These are phyloP conservation scores for Hyppa rectilinea DNA, from an alignment of 2,888 invertebrate genomes.

Conservation along the genomic window DNA sequence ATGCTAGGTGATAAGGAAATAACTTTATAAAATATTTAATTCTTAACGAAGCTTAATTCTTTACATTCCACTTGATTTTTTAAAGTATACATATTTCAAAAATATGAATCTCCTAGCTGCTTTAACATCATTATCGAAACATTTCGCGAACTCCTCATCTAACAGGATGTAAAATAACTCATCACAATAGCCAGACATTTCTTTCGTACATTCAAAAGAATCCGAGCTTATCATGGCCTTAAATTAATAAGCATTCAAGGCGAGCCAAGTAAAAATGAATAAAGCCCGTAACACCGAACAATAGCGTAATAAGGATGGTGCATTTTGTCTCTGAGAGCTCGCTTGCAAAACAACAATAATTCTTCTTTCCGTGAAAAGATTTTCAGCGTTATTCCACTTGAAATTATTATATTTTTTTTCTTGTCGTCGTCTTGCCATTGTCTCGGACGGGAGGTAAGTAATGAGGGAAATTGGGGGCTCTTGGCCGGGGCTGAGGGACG, in stretches of 20 bases:
- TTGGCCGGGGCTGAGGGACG: constrained; percentile 83
- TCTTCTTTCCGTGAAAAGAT: constrained; percentile 90
- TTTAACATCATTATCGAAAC: constrained; percentile 68
- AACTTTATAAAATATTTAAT: constrained; percentile 5
- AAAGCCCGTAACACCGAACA: constrained; percentile 90
- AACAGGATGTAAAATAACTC: constrained; percentile 88
- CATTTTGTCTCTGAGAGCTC: constrained; percentile 90
- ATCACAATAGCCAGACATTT: constrained; percentile 88
- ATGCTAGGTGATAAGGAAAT: constrained; percentile 15
- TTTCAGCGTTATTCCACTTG: constrained; percentile 91
- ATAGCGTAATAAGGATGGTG: constrained; percentile 90
- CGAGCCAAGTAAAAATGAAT: constrained; percentile 91
- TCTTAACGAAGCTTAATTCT: constrained; percentile 1
- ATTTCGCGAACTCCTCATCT: constrained; percentile 68
- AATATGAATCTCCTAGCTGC: constrained; percentile 41
- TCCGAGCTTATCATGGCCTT: constrained; percentile 90
- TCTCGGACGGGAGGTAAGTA: constrained; percentile 90
- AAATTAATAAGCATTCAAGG: constrained; percentile 91
- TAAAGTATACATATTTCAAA: constrained; percentile 23
- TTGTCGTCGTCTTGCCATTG: constrained; percentile 90
- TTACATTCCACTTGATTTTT: not conserved
- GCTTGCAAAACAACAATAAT: constrained; percentile 91
- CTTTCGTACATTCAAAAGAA: constrained; percentile 89
- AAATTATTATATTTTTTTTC: constrained; percentile 90
- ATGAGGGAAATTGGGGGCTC: constrained; percentile 90